Evolutionary conservation across 2,888 invertebrate species (phyloP).

Genomic region (Monopis laevigella): DNA sequence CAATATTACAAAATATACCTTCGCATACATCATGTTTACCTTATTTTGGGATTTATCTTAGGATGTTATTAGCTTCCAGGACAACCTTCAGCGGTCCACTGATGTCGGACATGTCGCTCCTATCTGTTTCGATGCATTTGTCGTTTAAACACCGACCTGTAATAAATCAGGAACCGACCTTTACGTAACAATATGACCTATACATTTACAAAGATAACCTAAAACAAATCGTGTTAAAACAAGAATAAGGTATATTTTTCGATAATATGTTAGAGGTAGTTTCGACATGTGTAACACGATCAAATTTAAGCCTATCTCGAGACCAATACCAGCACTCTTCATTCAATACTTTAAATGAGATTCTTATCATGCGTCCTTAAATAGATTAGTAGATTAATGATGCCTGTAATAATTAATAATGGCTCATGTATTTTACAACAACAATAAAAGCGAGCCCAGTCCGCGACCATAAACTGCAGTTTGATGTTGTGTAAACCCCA

Average conservation of each 20-base stretch:
- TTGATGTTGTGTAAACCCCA: conserved; percentile 53
- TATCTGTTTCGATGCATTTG: conserved; percentile 68
- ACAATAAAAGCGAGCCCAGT: conserved; percentile 58
- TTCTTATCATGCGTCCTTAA: conserved; percentile 66
- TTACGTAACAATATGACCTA: conserved; percentile 24
- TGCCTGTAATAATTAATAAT: conserved; percentile 68
- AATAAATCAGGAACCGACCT: conserved; percentile 56
- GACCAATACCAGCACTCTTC: conserved; percentile 65
- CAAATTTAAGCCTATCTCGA: conserved; percentile 64
- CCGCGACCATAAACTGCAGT: conserved; percentile 58
- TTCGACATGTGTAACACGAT: conserved; percentile 22
- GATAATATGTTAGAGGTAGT: background rate
- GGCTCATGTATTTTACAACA: conserved; percentile 66
- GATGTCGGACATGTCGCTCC: conserved; percentile 65
- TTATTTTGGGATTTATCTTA: no score
- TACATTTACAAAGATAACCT: conserved; percentile 17
- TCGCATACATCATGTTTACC: no score
- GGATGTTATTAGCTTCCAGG: background rate
- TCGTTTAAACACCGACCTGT: conserved; percentile 67
- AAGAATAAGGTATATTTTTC: conserved; percentile 16
- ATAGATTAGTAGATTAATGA: conserved; percentile 69
- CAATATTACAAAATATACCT: no score
- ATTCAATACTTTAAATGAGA: conserved; percentile 69
- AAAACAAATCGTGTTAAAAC: conserved; percentile 20
- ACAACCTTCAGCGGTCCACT: conserved; percentile 60